Evolutionary conservation across 2,888 invertebrate species (phyloP), one percentile per base, ranked within the genome.

Genomic region (Torymus texanus): DNA sequence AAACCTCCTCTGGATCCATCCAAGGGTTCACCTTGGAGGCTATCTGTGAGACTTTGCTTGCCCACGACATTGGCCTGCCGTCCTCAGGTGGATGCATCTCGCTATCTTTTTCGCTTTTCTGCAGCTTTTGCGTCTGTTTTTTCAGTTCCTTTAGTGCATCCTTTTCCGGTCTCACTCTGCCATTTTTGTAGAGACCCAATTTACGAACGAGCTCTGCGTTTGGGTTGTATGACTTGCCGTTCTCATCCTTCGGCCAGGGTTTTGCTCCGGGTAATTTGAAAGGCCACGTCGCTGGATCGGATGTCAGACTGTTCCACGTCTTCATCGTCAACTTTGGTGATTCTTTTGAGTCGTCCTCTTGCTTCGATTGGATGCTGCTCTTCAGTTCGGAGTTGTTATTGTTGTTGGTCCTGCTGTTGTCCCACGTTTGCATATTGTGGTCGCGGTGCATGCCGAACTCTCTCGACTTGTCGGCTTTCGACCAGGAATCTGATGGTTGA

Each of bases 261-360:
- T 89, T 88, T 0, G 86, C 87, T 0, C 86, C 87, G 0, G 88
- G 86, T 0, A 88, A 78, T 72, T 88, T 89, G 71, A 88, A 88
- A 0, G 89, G 89, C 89, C 89, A 89, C 0, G 89, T 88, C 0
- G 88, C 88, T 0, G 89, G 88, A 79, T 89, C 89, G 0, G 89
- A 88, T 0, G 89, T 86, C 21, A 88, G 73, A 16, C 87, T 88
- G 78, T 85, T 87, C 88, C 88, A 88, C 0, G 87, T 85, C 58
- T 86, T 86, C 85, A 87, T 86, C 1, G 87, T 86, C 41, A 88
- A 84, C 29, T 87, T 85, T 0, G 88, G 87, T 3, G 85, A 41
- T 13, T 78, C 77, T 13, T 82, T 73, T 13, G 80, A 70, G 21
- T 82, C 81, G 1, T 82, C 82, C 18, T 84, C 82, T 56, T 51